Conservation (phyloP, 2,888 invertebrate species). For the Acanthosepion esculentum region DNA sequence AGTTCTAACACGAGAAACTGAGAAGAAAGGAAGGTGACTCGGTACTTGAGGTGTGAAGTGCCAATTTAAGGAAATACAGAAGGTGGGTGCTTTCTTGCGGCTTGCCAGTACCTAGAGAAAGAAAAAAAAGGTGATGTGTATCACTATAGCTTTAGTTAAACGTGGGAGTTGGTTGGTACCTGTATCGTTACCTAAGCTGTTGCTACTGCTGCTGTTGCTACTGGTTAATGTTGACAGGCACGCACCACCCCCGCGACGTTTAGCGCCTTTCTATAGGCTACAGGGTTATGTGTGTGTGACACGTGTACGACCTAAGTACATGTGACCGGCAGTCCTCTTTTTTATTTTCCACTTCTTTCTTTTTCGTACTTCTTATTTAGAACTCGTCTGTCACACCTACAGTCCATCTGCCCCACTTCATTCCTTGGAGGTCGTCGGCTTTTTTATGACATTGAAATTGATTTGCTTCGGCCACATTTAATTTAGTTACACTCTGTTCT, state of each 20-base stretch:
- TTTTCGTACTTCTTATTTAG: neutral
- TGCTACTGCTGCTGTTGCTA: neutral
- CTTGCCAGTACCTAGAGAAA: neutral
- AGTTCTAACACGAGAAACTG: too few relatives aligned
- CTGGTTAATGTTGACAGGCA: too few relatives aligned
- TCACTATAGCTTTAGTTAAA: neutral
- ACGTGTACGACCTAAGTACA: constrained; percentile 20
- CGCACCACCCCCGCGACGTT: constrained; percentile 17
- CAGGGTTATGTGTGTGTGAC: neutral
- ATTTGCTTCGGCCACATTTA: too few relatives aligned
- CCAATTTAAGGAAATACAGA: neutral
- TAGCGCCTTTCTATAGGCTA: neutral
- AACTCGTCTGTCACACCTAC: too few relatives aligned
- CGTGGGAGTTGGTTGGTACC: neutral
- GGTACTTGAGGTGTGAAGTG: neutral
- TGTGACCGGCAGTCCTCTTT: neutral
- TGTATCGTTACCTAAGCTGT: neutral
- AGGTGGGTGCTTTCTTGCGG: neutral
- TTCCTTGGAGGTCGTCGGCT: too few relatives aligned
- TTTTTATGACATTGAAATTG: too few relatives aligned
- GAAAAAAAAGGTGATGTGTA: neutral
- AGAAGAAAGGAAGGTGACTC: neutral
- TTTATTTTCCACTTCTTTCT: neutral
- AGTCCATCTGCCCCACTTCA: too few relatives aligned
- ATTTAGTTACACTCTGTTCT: too few relatives aligned